phyloP scores from a whole-genome alignment of 2,797 vertebrate species.

The Hipposideros larvatus region DNA sequence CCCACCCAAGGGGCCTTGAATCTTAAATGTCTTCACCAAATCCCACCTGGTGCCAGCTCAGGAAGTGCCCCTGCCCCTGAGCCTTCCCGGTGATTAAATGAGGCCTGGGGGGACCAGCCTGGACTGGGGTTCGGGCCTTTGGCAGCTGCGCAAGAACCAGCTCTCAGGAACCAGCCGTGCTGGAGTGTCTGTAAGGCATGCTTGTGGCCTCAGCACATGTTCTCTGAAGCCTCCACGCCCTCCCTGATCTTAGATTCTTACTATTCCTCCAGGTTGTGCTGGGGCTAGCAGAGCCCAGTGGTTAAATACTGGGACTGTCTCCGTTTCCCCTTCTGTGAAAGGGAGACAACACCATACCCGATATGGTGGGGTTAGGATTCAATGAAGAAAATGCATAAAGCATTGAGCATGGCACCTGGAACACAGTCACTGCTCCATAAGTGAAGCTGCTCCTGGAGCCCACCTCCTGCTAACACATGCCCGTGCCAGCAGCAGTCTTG shows the following conservation, averaged over 20 bases:
- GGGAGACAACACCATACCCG: background rate
- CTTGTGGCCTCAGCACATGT: background rate
- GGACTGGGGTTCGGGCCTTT: background rate
- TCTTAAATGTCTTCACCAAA: background rate
- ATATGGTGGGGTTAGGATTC: background rate
- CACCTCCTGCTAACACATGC: accelerated
- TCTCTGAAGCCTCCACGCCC: background rate
- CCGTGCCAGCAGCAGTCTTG: background rate
- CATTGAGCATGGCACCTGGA: background rate
- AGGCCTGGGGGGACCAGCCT: background rate
- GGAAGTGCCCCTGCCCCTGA: background rate
- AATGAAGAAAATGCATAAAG: background rate
- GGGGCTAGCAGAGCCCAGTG: background rate
- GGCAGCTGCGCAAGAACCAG: background rate
- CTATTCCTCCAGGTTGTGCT: background rate
- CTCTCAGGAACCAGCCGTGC: background rate
- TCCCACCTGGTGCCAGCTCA: background rate
- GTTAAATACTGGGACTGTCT: background rate
- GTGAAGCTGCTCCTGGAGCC: accelerated
- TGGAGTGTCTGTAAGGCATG: background rate
- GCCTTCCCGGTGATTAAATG: accelerated
- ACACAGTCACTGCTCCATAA: accelerated
- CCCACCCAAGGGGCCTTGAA: background rate
- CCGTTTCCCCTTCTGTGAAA: background rate
- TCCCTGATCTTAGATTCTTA: background rate